These are phyloP conservation scores for Hemicrepidius hirtus DNA, from an alignment of 2,888 invertebrate species.

Conservation along the genomic window DNA sequence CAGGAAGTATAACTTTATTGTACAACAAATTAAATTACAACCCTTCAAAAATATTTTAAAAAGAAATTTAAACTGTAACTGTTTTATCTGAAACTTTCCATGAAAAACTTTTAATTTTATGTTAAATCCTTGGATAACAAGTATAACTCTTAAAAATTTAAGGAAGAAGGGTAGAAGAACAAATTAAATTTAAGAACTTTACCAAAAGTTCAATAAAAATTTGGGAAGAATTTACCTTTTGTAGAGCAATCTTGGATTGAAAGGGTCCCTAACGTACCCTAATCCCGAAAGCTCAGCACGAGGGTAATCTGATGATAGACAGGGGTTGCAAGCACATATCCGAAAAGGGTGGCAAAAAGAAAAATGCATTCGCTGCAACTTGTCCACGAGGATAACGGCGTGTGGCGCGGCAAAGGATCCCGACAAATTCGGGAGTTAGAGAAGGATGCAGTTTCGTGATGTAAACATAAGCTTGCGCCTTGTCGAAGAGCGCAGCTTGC, in stretches of 20 bases:
- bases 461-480: conserved; percentile 59
- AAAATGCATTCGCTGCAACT: conserved; percentile 46
- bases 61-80: neutral
- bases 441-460: conserved; percentile 43
- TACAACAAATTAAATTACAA: neutral
- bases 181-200: conserved; percentile 5
- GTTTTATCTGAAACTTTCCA: neutral
- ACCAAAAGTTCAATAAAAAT: neutral
- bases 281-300: conserved; percentile 44
- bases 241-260: conserved; percentile 13
- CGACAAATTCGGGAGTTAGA: conserved; percentile 30
- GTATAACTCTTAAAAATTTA: conserved; percentile 3
- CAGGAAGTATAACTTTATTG: neutral
- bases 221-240: conserved; percentile 27
- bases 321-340: conserved; percentile 37
- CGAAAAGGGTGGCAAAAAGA: conserved; percentile 40
- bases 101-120: conserved; percentile 6
- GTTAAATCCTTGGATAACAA: neutral
- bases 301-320: conserved; percentile 49
- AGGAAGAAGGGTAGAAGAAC: neutral
- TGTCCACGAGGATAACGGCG: conserved; percentile 33
- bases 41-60: neutral
- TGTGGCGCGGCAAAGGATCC: conserved; percentile 1
- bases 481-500: conserved; percentile 56
- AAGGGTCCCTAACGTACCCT: conserved; percentile 21